phyloP scores from a whole-genome alignment of 64 coral and sea anemone species.

The Trachythela sp. region DNA sequence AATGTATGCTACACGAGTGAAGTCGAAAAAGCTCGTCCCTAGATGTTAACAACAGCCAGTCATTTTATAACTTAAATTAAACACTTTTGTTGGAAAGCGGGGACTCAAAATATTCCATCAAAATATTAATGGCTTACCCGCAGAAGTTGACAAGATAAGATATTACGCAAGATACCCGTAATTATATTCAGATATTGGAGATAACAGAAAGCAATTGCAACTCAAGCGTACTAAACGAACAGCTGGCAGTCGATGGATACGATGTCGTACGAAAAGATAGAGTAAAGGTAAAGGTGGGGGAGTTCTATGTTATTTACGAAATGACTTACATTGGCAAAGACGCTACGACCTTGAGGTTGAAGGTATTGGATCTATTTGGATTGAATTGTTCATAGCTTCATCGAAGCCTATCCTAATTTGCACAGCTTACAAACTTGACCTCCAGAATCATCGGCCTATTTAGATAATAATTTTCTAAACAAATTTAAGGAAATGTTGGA shows the following conservation, averaged over 20 bases:
- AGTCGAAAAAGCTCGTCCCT: neutral
- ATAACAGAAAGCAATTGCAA: conserved; percentile 1
- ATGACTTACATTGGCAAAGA: too few species aligned
- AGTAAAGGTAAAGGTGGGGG: conserved; percentile 12
- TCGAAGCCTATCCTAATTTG: too few species aligned
- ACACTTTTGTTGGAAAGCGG: neutral
- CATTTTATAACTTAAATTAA: neutral
- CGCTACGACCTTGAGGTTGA: too few species aligned
- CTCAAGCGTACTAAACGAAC: neutral
- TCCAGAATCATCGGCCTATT: too few species aligned
- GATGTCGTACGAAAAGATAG: conserved; percentile 5
- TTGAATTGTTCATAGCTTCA: too few species aligned
- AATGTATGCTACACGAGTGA: neutral
- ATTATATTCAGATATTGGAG: neutral
- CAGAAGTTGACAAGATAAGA: neutral
- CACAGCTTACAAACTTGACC: too few species aligned
- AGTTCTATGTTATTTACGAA: neutral
- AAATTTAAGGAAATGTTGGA: too few species aligned
- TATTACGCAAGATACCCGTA: neutral
- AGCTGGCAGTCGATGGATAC: neutral
- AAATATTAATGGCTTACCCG: neutral
- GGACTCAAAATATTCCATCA: neutral
- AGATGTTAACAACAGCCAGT: neutral
- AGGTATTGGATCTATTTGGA: too few species aligned
- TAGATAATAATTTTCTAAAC: too few species aligned